A percentile compares a stretch with the other conserved stretches of the same genome.
phyloP scores from a whole-genome alignment of 2,888 invertebrate species.

The Oscheius sp. region DNA sequence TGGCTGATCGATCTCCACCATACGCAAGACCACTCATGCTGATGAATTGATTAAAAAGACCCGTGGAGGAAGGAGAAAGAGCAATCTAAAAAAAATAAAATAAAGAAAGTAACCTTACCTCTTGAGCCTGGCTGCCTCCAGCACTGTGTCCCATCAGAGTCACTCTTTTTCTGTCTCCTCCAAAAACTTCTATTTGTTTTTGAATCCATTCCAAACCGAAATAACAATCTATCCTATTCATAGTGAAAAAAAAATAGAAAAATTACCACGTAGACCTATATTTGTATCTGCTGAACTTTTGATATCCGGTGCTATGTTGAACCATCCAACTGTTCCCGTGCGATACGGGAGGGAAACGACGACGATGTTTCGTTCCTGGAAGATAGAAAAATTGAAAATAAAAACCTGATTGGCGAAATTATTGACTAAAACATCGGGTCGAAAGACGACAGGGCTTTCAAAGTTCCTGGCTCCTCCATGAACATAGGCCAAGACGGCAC shows the following conservation, averaged over 20 bases:
- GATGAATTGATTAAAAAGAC: slow-evolving; percentile 19
- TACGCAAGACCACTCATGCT: slow-evolving; percentile 1
- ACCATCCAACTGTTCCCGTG: slow-evolving; percentile 30
- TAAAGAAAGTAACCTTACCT: no score
- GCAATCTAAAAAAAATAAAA: no score
- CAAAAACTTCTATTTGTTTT: slow-evolving; percentile 20
- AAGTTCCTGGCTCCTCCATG: slow-evolving; percentile 38
- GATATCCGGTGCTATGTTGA: slow-evolving; percentile 32
- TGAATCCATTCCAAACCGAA: slow-evolving; percentile 27
- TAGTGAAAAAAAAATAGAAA: slow-evolving; percentile 1
- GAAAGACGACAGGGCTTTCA: slow-evolving; percentile 35
- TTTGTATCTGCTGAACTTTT: slow-evolving; percentile 24
- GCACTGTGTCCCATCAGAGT: slow-evolving; percentile 30
- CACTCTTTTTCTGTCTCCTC: slow-evolving; percentile 23
- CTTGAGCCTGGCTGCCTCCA: slow-evolving; percentile 3
- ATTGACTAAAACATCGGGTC: slow-evolving; percentile 37
- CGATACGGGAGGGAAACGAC: slow-evolving; percentile 35
- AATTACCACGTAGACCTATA: slow-evolving; percentile 22
- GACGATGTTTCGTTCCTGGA: slow-evolving; percentile 32
- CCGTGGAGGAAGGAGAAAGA: not conserved
- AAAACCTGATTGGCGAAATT: slow-evolving; percentile 45
- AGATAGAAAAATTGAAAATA: slow-evolving; percentile 43
- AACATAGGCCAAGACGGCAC: slow-evolving; percentile 37
- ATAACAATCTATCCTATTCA: slow-evolving; percentile 24
- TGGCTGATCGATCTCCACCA: not conserved